Base-by-base conservation (phyloP, 2,113 vertebrate genomes). In the Kryptolebias marmoratus region DNA sequence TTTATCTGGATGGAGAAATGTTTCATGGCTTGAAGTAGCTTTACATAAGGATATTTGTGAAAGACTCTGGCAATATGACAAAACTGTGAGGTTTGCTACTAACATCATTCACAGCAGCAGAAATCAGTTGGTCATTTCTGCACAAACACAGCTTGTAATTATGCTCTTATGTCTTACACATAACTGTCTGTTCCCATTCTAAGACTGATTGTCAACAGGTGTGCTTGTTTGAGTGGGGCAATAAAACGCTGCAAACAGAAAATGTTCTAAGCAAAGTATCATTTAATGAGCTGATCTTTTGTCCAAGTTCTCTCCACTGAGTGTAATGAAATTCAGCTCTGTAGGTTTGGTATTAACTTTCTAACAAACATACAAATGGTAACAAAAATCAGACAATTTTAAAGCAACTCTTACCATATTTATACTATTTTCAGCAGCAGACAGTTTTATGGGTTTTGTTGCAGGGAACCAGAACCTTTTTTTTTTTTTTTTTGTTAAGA, bases 21-120 rank as follows among this genome's bases (percentile, higher is more conserved):
- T 44, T 61, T 70, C 12, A 50, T 72, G 67, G 31, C 16, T 70
- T 64, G 1, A 59, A 73, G 42, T 14, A 53, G 42, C 28, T 54
- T 36, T 36, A 27, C 6, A 27, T 9, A 42, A 18, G 22, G 27
- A 2, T 39, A 48, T 27, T 49, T 56, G 27, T 59, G 32, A 16
- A 67, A 55, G n/a, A 11, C 22, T 36, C 32, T 13, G 28, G 39
- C 56, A 63, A 39, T 28, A 30, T 15, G 54, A 59, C 49, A 58
- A 49, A 13, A 67, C 27, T 47, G 2, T n/a, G 18, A 45, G 39
- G 13, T 44, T 71, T 68, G 58, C 60, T 60, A 11, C 27, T 10
- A 31, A 32, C 47, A 58, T 55, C 54, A 48, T 8, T 68, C 16
- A 48, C 45, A 58, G 36, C 57, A 15, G 62, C 28, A 44, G 57